Evolutionary conservation across 2,113 vertebrate genomes (phyloP), one percentile per base, ranked within the genome.

Genomic region (Mesocricetus auratus): DNA sequence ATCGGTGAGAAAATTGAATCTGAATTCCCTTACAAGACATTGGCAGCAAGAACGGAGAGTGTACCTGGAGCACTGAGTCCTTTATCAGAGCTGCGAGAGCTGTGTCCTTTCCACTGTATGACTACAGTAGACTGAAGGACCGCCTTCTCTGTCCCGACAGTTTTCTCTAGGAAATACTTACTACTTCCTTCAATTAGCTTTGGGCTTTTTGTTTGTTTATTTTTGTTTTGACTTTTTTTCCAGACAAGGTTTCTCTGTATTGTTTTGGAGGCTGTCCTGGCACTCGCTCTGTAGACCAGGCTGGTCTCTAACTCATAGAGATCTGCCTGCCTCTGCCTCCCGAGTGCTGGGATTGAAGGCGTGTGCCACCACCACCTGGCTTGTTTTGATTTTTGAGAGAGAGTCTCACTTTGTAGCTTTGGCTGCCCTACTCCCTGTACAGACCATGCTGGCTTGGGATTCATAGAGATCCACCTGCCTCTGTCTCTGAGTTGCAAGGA

Each of bases 31-130:
- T 60, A 39, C 39, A 60, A 26, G 79, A 60, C 39, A 53, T 10
- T 7, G 2, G 47, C 47, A 36, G 50, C 77, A 79, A 53, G 47
- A 79, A 78, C 4, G 17, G 33, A 19, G 53, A 53, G 77, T 36
- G 1, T 8, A 53, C 77, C 17, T 6, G 3, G 3, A 11, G 68
- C 6, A 7, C 6, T 36, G 36, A 1, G 5, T 36, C 11, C 22
- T 58, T 69, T 15, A 16, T 69, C 33, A 82, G 29, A 42, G 56
- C n/a, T 82, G 56, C 29, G 24, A 82, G 29, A 42, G 56, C n/a
- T 82, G 56, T 42, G 24, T 16, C 42, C 1, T 42, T 83, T 17
- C 56, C 24, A 10, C 60, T 62, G 4, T 29, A 42, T 58, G 56
- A 6, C 36, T 58, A 60, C 31, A 58, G 15, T 39, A 60, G 56